phyloP scores from a whole-genome alignment of 2,888 invertebrate genomes.

The Dioctria linearis region DNA sequence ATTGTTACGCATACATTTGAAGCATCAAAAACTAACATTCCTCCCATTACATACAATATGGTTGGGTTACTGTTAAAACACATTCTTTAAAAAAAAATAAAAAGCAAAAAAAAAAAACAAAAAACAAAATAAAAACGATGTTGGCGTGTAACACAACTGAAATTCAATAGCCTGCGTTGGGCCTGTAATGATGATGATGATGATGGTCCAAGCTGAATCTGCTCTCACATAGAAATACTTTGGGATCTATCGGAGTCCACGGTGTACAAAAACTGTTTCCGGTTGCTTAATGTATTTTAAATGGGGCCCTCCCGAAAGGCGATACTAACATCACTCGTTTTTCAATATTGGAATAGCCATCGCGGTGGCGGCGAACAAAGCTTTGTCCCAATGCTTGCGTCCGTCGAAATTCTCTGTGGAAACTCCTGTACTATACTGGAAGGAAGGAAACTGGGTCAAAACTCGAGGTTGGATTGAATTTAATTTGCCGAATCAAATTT shows the following conservation, averaged over 20 bases:
- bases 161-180: neutral
- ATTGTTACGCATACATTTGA: no score
- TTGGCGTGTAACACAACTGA: neutral
- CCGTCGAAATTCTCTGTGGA: neutral
- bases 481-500: slow-evolving; percentile 41
- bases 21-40: no score
- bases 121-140: neutral
- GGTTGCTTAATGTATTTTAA: slow-evolving; percentile 43
- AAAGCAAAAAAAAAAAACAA: no score
- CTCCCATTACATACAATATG: no score
- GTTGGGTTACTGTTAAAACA: no score
- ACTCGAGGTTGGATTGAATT: slow-evolving; percentile 33
- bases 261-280: slow-evolving; percentile 4
- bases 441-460: slow-evolving; percentile 22
- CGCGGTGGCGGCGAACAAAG: neutral
- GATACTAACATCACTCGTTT: slow-evolving; percentile 14
- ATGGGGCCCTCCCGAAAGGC: slow-evolving; percentile 25
- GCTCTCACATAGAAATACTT: slow-evolving; percentile 15
- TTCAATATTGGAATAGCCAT: neutral
- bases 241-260: neutral
- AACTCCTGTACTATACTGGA: neutral
- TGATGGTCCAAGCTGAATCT: slow-evolving; percentile 11
- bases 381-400: slow-evolving; percentile 4
- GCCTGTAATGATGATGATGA: slow-evolving; percentile 24
- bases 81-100: no score